A percentile compares a stretch with the other conserved stretches of the same genome.
Conservation (phyloP, 2,113 vertebrate genomes). For the Urocitellus parryii region DNA sequence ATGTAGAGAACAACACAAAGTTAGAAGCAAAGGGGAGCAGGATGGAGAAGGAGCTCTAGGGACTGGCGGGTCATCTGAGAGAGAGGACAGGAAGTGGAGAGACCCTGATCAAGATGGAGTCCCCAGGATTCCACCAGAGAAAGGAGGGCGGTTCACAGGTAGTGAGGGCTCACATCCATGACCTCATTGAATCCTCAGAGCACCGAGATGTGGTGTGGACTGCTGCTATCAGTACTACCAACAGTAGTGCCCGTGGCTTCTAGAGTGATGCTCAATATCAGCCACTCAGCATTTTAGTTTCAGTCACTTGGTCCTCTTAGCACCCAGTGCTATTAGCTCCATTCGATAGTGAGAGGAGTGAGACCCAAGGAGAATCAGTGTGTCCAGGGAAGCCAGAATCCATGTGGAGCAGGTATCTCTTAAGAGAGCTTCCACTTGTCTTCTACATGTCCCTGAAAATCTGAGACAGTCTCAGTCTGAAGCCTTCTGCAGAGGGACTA, state of each 20-base stretch:
- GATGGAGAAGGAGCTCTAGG: background rate
- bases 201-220: background rate
- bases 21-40: background rate
- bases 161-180: background rate
- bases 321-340: background rate
- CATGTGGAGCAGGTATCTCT: background rate
- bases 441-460: background rate
- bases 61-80: background rate
- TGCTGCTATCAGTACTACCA: background rate
- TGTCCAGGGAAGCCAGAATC: background rate
- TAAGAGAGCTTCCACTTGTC: too few species aligned
- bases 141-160: background rate
- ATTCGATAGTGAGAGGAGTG: background rate
- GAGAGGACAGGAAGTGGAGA: background rate
- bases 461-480: background rate
- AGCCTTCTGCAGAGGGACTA: background rate
- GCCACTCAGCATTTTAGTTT: background rate
- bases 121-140: background rate
- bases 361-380: background rate
- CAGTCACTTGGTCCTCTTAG: background rate
- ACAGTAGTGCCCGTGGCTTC: background rate
- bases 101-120: background rate
- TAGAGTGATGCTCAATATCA: background rate
- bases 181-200: background rate
- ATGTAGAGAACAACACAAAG: background rate